Evolutionary conservation across 2,113 vertebrate genomes (phyloP).

Genomic region (Perca fluviatilis): DNA sequence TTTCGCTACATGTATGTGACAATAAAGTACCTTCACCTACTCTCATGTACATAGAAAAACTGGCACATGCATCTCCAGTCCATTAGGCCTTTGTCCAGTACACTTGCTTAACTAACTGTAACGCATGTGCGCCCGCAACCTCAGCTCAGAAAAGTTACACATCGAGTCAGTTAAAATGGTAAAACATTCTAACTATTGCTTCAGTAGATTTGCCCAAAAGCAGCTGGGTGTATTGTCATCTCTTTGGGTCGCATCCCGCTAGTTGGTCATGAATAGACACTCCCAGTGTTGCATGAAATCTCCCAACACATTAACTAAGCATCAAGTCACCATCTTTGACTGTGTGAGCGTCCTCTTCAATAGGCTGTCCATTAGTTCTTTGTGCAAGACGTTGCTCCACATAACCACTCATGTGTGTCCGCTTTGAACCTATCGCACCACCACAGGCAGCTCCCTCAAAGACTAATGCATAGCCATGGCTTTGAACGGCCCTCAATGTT

Average conservation of each 20-base stretch:
- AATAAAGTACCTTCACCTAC: neutral
- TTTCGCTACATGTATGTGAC: no score
- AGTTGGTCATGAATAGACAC: constrained; percentile 37
- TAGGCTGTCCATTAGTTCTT: constrained; percentile 64
- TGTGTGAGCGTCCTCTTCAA: constrained; percentile 25
- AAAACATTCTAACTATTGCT: constrained; percentile 23
- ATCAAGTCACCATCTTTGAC: constrained; percentile 53
- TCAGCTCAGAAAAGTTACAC: constrained; percentile 24
- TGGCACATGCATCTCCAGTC: constrained; percentile 24
- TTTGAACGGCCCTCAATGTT: constrained; percentile 10
- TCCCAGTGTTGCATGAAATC: constrained; percentile 14
- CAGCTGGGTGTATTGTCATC: neutral
- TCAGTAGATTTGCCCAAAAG: constrained; percentile 37
- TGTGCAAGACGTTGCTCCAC: constrained; percentile 64
- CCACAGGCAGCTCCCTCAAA: constrained; percentile 36
- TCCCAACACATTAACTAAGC: constrained; percentile 52
- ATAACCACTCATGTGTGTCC: constrained; percentile 75
- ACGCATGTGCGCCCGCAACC: neutral
- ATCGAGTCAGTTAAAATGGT: constrained; percentile 3
- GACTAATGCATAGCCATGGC: constrained; percentile 28
- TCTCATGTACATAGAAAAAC: constrained; percentile 24
- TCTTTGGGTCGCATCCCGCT: constrained; percentile 7
- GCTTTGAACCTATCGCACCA: constrained; percentile 61
- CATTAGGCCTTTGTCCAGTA: constrained; percentile 32
- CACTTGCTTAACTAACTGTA: constrained; percentile 23